Evolutionary conservation across 2,888 invertebrate species (phyloP).

Genomic region (Andrena praecox): DNA sequence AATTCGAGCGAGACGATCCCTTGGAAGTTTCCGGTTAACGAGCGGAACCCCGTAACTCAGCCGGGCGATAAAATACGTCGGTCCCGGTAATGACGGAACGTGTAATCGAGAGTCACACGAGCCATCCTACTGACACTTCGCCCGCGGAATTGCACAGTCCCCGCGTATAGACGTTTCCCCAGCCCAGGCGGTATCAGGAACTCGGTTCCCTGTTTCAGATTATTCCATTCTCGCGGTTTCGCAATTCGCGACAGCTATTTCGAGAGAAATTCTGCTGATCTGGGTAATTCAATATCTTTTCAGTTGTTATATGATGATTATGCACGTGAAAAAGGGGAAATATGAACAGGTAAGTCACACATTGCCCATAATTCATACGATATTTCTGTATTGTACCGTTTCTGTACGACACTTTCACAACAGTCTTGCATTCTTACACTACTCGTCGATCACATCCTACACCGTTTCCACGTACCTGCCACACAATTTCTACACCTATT

Average conservation of each 20-base stretch:
- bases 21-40: conserved; percentile 82
- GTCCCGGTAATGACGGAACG: conserved; percentile 72
- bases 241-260: neutral
- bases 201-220: conserved; percentile 7
- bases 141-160: conserved; percentile 47
- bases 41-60: conserved; percentile 83
- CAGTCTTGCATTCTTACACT: too few species aligned
- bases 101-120: conserved; percentile 74
- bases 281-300: neutral
- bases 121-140: conserved; percentile 61
- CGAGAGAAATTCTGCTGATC: neutral
- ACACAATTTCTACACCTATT: too few species aligned
- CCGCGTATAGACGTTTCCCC: conserved; percentile 39
- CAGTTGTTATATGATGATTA: too few species aligned
- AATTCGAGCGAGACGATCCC: conserved; percentile 82
- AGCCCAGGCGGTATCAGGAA: conserved; percentile 39
- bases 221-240: conserved; percentile 2
- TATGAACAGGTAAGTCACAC: too few species aligned
- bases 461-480: too few species aligned
- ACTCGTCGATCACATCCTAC: too few species aligned
- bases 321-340: too few species aligned
- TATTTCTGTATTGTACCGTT: too few species aligned
- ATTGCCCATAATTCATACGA: too few species aligned
- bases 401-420: too few species aligned
- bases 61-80: conserved; percentile 80